phyloP scores from a whole-genome alignment of 2,797 vertebrate species.

The Balearica regulorum region DNA sequence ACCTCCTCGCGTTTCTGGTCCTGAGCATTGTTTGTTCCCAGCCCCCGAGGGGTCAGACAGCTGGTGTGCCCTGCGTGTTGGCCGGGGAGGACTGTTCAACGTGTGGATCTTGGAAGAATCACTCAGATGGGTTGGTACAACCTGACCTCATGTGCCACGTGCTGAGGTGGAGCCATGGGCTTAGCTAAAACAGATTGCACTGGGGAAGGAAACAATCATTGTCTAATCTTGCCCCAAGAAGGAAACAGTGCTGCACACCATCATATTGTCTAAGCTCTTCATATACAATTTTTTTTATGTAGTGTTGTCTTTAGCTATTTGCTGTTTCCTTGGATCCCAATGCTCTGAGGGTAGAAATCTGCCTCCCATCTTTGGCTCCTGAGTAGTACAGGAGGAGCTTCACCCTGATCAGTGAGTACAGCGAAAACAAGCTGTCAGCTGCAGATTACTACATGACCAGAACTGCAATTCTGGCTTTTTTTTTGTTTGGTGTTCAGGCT shows the following conservation, averaged over 20 bases:
- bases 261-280: background rate
- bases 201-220: background rate
- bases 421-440: background rate
- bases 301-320: background rate
- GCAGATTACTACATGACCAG: background rate
- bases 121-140: accelerated
- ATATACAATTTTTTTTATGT: background rate
- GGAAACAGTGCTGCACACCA: background rate
- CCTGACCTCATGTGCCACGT: accelerated
- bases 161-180: too few relatives aligned
- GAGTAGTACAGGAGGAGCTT: background rate
- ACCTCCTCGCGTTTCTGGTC: background rate
- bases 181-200: background rate
- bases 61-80: background rate
- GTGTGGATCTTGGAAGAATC: background rate
- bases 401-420: background rate
- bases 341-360: background rate
- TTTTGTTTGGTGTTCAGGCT: background rate
- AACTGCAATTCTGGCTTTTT: background rate
- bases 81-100: background rate
- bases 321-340: background rate
- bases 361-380: background rate
- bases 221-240: background rate
- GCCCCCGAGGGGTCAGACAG: background rate
- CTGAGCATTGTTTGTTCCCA: background rate